Evolutionary conservation across 2,888 invertebrate genomes (phyloP).

Genomic region (Plagodis dolabraria): DNA sequence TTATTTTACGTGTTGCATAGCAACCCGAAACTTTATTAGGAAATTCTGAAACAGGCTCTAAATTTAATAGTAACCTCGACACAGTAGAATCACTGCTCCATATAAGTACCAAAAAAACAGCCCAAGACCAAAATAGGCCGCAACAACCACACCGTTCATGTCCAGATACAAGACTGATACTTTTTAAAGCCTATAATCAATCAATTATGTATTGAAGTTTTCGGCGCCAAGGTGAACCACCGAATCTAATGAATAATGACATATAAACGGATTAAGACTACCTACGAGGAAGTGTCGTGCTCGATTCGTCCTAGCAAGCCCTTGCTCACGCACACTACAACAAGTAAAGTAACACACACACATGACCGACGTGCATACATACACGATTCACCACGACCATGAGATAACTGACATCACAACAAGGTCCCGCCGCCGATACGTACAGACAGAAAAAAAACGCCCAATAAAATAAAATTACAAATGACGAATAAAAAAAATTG

Average conservation of each 20-base stretch:
- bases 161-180: slow-evolving; percentile 9
- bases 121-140: slow-evolving; percentile 9
- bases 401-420: slow-evolving; percentile 81
- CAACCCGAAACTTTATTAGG: too few species aligned
- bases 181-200: slow-evolving; percentile 19
- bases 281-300: slow-evolving; percentile 76
- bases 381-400: slow-evolving; percentile 61
- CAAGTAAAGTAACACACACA: slow-evolving; percentile 35
- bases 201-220: slow-evolving; percentile 46
- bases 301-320: slow-evolving; percentile 75
- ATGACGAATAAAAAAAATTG: background rate
- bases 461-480: slow-evolving; percentile 2
- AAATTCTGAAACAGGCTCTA: too few species aligned
- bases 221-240: slow-evolving; percentile 67
- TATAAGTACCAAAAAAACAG: slow-evolving; percentile 4
- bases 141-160: slow-evolving; percentile 10
- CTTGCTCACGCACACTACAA: slow-evolving; percentile 46
- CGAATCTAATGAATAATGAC: slow-evolving; percentile 64
- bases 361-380: slow-evolving; percentile 9
- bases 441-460: slow-evolving; percentile 57
- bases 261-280: slow-evolving; percentile 66
- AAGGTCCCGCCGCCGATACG: slow-evolving; percentile 67
- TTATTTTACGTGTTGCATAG: too few species aligned
- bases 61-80: slow-evolving; percentile 1
- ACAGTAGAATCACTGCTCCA: slow-evolving; percentile 9